Base-by-base conservation (phyloP, 2,113 vertebrate species). In the Microcebus ravelobensis region DNA sequence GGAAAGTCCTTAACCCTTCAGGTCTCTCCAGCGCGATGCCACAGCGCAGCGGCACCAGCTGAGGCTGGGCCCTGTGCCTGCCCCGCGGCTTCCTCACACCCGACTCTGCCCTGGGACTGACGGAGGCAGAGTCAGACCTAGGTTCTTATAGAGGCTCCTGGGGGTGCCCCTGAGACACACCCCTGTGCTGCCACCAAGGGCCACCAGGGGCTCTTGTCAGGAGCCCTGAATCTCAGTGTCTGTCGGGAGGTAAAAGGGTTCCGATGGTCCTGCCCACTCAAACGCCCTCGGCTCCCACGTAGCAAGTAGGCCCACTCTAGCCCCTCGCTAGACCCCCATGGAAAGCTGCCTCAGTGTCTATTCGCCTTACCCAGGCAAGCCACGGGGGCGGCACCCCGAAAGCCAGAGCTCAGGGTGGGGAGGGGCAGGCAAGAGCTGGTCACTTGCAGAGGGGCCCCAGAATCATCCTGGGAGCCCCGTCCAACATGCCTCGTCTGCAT, bases 201-300 rank as follows among this genome's bases (percentile, higher is more conserved):
- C 79, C 45, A 25, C 55, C 52, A 5, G 4, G 57, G 36, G 55
- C 36, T 21, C 1, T 74, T n/a, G 1, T 74, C 8, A 4, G 4
- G 17, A 77, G n/a, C 76, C 34, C 14, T 59, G 71, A 42, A 55
- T 8, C 70, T 55, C 12, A 68, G 84, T 21, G 20, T 67, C 25
- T 21, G 20, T 67, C 25, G 4, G 87, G 20, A 90, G 50, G 59
- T 34, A 8, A 63, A 87, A 94, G 76, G 45, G 14, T 18, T 27
- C 23, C 1, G 0, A 27, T 4, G 13, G 55, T 39, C 59, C 61
- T 55, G 14, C 67, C 81, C 25, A 1, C 20, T 31, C 50, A 11
- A 1, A 63, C 29, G 4, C 61, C 1, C 15, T 31, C 36, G 6
- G 2, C 74, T 50, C 5, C 48, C 55, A 42, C 6, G 1, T 2